phyloP scores from a whole-genome alignment of 2,888 invertebrate genomes.

The Labia minor region DNA sequence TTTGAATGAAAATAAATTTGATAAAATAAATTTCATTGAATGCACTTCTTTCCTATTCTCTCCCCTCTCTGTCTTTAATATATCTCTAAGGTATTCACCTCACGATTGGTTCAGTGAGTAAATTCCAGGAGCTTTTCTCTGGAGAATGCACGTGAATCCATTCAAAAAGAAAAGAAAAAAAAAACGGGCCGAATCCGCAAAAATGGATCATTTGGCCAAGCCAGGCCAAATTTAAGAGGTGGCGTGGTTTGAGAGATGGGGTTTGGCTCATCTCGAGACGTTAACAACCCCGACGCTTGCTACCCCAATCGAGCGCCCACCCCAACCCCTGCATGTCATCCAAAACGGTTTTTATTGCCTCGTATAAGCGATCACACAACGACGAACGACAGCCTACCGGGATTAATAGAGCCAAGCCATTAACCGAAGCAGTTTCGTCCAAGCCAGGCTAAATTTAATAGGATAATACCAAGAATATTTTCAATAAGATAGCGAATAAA shows the following conservation, averaged over 20 bases:
- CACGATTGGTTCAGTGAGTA: no score
- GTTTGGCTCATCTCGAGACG: neutral
- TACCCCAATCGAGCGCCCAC: neutral
- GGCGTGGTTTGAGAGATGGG: neutral
- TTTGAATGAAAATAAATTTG: no score
- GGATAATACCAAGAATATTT: slow-evolving; percentile 13
- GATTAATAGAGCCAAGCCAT: slow-evolving; percentile 2
- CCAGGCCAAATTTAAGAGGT: neutral
- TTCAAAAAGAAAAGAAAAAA: neutral
- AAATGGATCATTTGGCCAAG: neutral
- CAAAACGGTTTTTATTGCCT: slow-evolving; percentile 13
- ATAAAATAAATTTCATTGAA: no score
- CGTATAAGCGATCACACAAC: slow-evolving; percentile 1
- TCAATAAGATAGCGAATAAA: slow-evolving; percentile 13
- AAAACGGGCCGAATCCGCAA: slow-evolving; percentile 1
- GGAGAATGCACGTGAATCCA: neutral
- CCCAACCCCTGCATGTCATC: neutral
- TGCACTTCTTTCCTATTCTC: no score
- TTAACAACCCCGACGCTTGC: neutral
- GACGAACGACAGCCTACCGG: neutral
- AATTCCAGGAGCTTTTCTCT: neutral
- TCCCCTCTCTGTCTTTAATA: no score
- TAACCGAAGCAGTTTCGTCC: slow-evolving; percentile 4
- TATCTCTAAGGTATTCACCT: no score
- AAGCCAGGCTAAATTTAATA: neutral